Evolutionary conservation across 1,140 invertebrate genomes (phyloP).

Genomic region (Pogonomyrmex barbatus): DNA sequence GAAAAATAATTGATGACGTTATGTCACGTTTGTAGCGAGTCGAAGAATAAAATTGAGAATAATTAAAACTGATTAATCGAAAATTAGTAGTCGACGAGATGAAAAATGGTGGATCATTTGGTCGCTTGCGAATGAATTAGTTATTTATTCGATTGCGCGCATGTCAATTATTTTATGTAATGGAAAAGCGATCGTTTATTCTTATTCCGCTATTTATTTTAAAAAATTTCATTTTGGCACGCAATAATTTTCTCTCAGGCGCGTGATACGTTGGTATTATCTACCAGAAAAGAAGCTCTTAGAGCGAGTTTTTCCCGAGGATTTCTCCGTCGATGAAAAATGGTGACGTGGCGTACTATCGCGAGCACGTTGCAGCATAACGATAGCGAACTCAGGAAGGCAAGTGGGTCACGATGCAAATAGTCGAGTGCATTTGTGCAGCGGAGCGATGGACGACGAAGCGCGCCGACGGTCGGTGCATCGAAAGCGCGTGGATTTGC

Average conservation of each 20-base stretch:
- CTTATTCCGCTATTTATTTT: constrained; percentile 3
- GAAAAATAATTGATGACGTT: constrained; percentile 15
- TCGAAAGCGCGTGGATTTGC: constrained; percentile 57
- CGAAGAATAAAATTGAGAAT: neutral
- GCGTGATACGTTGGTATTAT: constrained; percentile 30
- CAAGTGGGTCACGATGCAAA: constrained; percentile 65
- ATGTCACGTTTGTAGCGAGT: neutral
- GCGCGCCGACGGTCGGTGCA: constrained; percentile 75
- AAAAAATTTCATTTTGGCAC: constrained; percentile 12
- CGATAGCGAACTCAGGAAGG: constrained; percentile 50
- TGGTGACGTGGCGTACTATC: constrained; percentile 48
- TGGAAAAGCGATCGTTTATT: neutral
- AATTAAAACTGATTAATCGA: neutral
- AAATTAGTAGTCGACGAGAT: neutral
- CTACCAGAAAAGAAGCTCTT: constrained; percentile 38
- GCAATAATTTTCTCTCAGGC: constrained; percentile 19
- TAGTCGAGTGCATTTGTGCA: constrained; percentile 61
- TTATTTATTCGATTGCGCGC: neutral
- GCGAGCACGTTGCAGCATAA: constrained; percentile 50
- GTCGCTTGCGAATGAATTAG: neutral
- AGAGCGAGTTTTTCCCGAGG: constrained; percentile 47
- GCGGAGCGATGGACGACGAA: constrained; percentile 49
- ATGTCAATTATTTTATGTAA: neutral
- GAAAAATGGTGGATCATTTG: neutral
- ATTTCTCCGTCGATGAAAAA: constrained; percentile 48